Percentiles rank a stretch among this genome's conserved stretches.
phyloP scores from a whole-genome alignment of 2,888 invertebrate species.

The Cartodere bifasciata region DNA sequence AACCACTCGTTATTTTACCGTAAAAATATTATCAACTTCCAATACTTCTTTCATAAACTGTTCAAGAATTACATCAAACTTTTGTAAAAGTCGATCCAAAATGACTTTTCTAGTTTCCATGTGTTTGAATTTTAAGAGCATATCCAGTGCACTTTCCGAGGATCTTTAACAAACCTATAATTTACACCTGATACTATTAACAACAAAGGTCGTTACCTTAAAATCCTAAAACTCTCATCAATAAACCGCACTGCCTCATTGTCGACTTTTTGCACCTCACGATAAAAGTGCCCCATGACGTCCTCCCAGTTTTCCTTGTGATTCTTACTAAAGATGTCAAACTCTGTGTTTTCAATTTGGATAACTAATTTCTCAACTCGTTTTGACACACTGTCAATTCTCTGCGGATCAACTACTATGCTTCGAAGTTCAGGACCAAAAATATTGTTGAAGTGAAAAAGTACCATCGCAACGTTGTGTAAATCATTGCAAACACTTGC shows the following conservation, averaged over 20 bases:
- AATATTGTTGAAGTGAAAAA: constrained; percentile 34
- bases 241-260: constrained; percentile 74
- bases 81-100: constrained; percentile 57
- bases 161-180: constrained; percentile 37
- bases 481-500: constrained; percentile 67
- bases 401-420: constrained; percentile 74
- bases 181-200: neutral
- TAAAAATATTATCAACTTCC: constrained; percentile 55
- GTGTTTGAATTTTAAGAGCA: constrained; percentile 66
- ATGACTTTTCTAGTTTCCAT: constrained; percentile 66
- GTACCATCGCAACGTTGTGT: constrained; percentile 61
- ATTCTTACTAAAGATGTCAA: constrained; percentile 67
- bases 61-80: constrained; percentile 73
- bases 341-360: constrained; percentile 65
- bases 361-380: constrained; percentile 64
- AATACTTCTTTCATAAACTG: constrained; percentile 78
- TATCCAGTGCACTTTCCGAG: constrained; percentile 69
- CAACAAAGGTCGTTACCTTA: constrained; percentile 38
- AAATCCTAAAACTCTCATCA: constrained; percentile 69
- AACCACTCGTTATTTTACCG: constrained; percentile 36
- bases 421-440: constrained; percentile 79
- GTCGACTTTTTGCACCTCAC: constrained; percentile 61
- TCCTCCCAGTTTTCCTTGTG: constrained; percentile 80
- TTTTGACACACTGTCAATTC: constrained; percentile 73
- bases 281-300: constrained; percentile 64